A percentile compares a stretch with the other conserved stretches of the same genome.
Conservation (phyloP, 2,113 vertebrate species). For the Apaloderma vittatum region DNA sequence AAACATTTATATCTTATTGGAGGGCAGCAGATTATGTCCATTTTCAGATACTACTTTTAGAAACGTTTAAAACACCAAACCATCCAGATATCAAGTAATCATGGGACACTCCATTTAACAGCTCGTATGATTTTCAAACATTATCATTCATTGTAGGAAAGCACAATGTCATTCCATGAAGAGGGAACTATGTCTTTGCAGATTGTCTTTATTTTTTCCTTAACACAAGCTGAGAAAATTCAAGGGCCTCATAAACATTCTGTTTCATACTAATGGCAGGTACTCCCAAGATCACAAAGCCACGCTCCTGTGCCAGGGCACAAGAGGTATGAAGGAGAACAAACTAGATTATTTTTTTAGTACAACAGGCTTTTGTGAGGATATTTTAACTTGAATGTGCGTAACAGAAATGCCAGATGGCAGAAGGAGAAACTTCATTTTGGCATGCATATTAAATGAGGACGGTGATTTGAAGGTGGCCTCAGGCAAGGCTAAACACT, state of each 20-base stretch:
- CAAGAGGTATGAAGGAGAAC: neutral
- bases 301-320: neutral
- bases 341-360: neutral
- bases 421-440: neutral
- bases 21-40: neutral
- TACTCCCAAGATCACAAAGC: neutral
- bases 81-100: neutral
- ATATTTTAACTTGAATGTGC: neutral
- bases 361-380: neutral
- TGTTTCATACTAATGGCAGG: neutral
- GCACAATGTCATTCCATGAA: neutral
- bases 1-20: neutral
- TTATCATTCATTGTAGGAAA: neutral
- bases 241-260: neutral
- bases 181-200: neutral
- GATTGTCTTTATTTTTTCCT: neutral
- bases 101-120: neutral
- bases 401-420: neutral
- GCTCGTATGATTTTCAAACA: neutral
- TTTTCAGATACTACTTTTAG: neutral
- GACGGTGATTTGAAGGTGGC: neutral
- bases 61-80: neutral
- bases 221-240: neutral
- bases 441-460: neutral
- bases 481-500: neutral